phyloP scores from a whole-genome alignment of 2,888 invertebrate species.

The Branchipolynoe longqiensis region DNA sequence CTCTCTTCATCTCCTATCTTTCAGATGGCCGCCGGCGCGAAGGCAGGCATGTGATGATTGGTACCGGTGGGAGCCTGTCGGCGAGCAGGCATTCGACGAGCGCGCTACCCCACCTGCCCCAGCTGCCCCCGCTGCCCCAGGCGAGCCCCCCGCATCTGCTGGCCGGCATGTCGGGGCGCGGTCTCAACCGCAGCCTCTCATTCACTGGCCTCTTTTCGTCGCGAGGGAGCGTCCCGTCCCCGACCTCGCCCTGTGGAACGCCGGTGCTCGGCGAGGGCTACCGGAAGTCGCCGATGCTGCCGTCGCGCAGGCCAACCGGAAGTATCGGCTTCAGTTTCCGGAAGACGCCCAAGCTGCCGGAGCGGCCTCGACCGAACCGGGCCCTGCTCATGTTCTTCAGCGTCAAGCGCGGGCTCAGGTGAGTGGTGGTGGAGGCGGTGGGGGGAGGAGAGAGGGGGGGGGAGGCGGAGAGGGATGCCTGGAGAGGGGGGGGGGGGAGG shows the following conservation, averaged over 20 bases:
- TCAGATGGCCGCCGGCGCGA: background rate
- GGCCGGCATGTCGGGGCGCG: constrained; percentile 17
- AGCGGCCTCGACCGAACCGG: constrained; percentile 78
- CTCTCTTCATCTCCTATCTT: too few relatives aligned
- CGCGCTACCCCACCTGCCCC: constrained; percentile 11
- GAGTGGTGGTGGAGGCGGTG: constrained; percentile 58
- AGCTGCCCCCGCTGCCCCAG: background rate
- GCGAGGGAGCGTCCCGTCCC: constrained; percentile 63
- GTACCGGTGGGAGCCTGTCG: constrained; percentile 25
- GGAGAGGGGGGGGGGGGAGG: too few relatives aligned
- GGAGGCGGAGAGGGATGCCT: too few relatives aligned
- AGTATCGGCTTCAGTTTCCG: constrained; percentile 69
- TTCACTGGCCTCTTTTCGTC: constrained; percentile 72
- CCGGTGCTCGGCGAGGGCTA: constrained; percentile 76
- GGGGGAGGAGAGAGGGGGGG: too few relatives aligned
- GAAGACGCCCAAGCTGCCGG: constrained; percentile 78
- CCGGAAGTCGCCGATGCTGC: constrained; percentile 68
- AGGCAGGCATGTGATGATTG: constrained; percentile 39
- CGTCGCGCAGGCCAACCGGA: constrained; percentile 63
- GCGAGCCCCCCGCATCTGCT: background rate
- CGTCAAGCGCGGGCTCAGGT: constrained; percentile 79
- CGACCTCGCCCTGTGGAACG: constrained; percentile 67
- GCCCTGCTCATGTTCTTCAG: constrained; percentile 79
- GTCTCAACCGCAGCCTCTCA: constrained; percentile 72
- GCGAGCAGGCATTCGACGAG: constrained; percentile 19